These are phyloP conservation scores for Perizoma affinitatum DNA, from an alignment of 2,888 invertebrate genomes.

Conservation along the genomic window DNA sequence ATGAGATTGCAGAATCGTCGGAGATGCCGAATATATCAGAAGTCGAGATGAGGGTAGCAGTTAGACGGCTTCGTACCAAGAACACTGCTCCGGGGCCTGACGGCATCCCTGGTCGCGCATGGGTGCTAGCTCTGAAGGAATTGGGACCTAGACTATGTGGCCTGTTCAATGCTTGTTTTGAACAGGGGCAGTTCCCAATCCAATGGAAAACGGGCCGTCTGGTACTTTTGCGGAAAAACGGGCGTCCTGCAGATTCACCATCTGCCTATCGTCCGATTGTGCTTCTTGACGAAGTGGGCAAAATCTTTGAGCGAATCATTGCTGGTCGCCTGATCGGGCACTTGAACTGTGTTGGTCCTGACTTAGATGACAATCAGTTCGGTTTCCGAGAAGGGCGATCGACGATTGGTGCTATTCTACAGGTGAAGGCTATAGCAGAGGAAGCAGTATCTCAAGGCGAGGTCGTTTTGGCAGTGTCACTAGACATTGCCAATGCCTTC, in stretches of 20 bases:
- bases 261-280: not conserved
- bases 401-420: too few species aligned
- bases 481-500: not conserved
- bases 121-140: not conserved
- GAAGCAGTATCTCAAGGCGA: not conserved
- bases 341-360: not conserved
- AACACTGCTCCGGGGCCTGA: not conserved
- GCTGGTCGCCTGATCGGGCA: not conserved
- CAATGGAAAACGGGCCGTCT: too few species aligned
- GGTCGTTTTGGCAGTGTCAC: not conserved
- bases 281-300: not conserved
- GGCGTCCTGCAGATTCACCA: too few species aligned
- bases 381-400: too few species aligned
- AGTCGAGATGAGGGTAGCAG: not conserved
- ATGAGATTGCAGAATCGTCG: too few species aligned
- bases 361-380: not conserved
- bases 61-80: not conserved
- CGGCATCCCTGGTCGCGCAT: constrained; percentile 1
- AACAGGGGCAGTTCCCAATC: too few species aligned
- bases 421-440: not conserved
- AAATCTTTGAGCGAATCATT: not conserved
- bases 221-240: too few species aligned
- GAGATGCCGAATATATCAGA: too few species aligned
- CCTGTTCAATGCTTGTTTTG: not conserved
- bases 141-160: not conserved